A percentile compares a stretch with the other conserved stretches of the same genome.
Evolutionary conservation across 2,888 invertebrate genomes (phyloP).

Genomic region (Eilema sororculum): DNA sequence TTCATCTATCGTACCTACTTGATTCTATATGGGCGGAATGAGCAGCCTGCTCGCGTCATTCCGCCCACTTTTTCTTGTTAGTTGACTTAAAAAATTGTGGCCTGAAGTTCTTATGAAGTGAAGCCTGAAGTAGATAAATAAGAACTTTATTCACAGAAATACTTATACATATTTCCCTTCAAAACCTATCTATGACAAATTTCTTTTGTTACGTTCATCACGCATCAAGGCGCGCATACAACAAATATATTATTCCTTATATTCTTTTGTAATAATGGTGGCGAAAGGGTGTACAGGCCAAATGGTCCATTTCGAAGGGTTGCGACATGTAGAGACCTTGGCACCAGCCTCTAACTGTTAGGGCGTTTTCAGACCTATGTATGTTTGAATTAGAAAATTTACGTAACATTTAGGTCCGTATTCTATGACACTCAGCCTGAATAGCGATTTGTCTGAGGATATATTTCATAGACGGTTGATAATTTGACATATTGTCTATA

Average conservation of each 20-base stretch:
- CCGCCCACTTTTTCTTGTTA: background rate
- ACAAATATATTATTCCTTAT: constrained; percentile 34
- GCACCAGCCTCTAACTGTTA: constrained; percentile 25
- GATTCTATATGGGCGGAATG: background rate
- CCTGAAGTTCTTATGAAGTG: no score
- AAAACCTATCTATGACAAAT: background rate
- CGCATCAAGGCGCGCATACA: constrained; percentile 22
- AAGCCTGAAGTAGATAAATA: no score
- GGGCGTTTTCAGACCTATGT: constrained; percentile 24
- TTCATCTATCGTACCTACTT: background rate
- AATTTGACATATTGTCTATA: no score
- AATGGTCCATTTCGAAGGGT: constrained; percentile 44
- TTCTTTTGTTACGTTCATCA: constrained; percentile 19
- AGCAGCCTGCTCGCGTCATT: background rate
- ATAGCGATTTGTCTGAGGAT: no score
- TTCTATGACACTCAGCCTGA: no score
- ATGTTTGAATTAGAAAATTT: background rate
- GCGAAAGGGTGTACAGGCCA: constrained; percentile 38
- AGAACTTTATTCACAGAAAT: background rate
- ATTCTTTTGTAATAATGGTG: constrained; percentile 37
- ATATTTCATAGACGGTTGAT: no score
- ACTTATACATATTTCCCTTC: background rate
- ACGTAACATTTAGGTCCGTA: no score
- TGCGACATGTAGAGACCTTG: constrained; percentile 37
- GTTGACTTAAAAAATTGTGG: no score